phyloP scores from a whole-genome alignment of 1,140 invertebrate species.

The Eriocheir sinensis region DNA sequence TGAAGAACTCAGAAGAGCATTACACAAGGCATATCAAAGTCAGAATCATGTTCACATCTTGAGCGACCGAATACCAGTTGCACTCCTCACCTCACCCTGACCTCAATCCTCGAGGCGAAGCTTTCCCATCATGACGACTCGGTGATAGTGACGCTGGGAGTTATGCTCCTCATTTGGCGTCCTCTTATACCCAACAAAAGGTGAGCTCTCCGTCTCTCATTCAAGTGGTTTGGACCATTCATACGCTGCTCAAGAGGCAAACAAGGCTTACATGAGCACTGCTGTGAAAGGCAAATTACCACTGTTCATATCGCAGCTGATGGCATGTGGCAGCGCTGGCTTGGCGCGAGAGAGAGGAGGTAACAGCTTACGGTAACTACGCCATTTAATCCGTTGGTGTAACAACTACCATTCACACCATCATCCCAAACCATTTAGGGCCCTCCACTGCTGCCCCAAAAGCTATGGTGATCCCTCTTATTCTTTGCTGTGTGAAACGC shows the following conservation, averaged over 20 bases:
- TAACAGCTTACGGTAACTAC: not conserved
- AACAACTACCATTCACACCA: not conserved
- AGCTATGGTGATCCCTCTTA: no score
- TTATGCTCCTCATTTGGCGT: not conserved
- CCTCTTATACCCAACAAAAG: not conserved
- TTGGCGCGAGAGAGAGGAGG: not conserved
- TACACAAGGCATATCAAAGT: no score
- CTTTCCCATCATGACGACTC: not conserved
- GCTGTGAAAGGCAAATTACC: not conserved
- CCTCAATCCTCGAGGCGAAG: no score
- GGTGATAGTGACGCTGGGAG: not conserved
- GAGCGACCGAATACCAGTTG: no score
- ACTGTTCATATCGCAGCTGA: no score
- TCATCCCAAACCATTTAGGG: not conserved
- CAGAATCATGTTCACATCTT: no score
- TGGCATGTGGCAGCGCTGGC: no score
- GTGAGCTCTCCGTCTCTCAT: not conserved
- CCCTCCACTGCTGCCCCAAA: not conserved
- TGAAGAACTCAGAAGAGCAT: no score
- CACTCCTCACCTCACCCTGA: no score
- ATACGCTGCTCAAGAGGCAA: not conserved
- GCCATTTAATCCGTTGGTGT: not conserved
- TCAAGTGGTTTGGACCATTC: not conserved
- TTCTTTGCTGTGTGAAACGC: no score
- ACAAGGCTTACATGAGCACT: not conserved